A percentile compares a stretch with the other conserved stretches of the same genome.
phyloP scores from a whole-genome alignment of 2,113 vertebrate genomes.

The Capreolus pygargus region DNA sequence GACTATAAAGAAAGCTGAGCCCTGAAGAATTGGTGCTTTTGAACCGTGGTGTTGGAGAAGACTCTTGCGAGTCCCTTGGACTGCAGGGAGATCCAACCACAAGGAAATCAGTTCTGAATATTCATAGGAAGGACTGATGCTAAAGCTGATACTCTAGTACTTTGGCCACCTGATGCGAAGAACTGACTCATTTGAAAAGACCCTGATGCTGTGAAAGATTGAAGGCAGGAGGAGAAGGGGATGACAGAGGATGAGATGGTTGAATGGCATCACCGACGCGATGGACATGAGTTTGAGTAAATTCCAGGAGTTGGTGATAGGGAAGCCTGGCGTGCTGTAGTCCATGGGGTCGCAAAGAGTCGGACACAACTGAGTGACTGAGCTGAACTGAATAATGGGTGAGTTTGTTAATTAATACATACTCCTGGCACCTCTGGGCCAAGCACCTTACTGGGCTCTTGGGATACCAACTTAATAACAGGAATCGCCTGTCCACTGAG shows the following conservation, averaged over 20 bases:
- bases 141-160: background rate
- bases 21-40: background rate
- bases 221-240: background rate
- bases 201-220: background rate
- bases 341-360: background rate
- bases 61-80: background rate
- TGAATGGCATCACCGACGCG: rapidly evolving
- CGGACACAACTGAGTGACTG: background rate
- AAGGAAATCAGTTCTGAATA: background rate
- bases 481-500: background rate
- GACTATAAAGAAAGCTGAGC: background rate
- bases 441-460: background rate
- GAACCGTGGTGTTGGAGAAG: background rate
- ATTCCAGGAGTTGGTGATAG: background rate
- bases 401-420: background rate
- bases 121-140: background rate
- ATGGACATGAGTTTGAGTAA: background rate
- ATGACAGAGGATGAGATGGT: background rate
- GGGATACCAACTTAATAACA: background rate
- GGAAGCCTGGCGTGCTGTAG: background rate
- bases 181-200: background rate
- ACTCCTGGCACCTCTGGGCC: background rate
- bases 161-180: background rate
- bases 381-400: background rate
- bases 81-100: background rate